Base-by-base conservation (phyloP, 2,888 invertebrate genomes). In the Tholera decimalis region DNA sequence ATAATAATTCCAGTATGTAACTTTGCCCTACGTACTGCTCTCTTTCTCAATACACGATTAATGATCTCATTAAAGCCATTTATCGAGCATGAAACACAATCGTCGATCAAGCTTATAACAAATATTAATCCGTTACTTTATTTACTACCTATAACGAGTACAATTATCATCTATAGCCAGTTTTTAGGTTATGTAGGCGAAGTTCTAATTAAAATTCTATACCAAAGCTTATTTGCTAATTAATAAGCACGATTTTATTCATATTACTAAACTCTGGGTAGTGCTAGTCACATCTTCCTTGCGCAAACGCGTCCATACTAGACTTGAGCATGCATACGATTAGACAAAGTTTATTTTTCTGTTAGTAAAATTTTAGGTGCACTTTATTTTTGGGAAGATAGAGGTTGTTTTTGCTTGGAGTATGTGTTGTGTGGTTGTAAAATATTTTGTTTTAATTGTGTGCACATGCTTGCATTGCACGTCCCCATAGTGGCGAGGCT, bases 241-340 rank as follows among this genome's bases (percentile, higher is more conserved):
- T 83, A 76, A 76, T 61, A 58, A 74, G 64, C 76, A 76, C 73
- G 79, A 80, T 80, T 82, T 82, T 80, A 84, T 79, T 80, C 65
- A 70, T 76, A 83, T 88, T 86, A 79, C 85, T 82, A 86, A 86
- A 87, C 84, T 84, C 65, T 77, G 77, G 82, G 72, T 87, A 81
- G 85, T 79, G 85, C 86, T 83, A 82, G 85, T 80, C 85, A 85
- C 85, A 83, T 87, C 88, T 85, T 84, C 83, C 85, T 88, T 90
- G 85, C 88, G 88, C 87, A 90, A 91, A 86, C 83, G 76, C 83
- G 75, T 85, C 86, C 86, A 84, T 85, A 84, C 84, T 75, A 84
- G 87, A 63, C 57, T 60, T 60, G 56, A 49, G 51, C 59, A 70
- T 68, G 69, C 71, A 71, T 62, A 59, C 57, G 43, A 60, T 73